Evolutionary conservation across 2,888 invertebrate genomes (phyloP), one percentile per base, ranked within the genome.

Genomic region (Mimumesa dahlbomi): DNA sequence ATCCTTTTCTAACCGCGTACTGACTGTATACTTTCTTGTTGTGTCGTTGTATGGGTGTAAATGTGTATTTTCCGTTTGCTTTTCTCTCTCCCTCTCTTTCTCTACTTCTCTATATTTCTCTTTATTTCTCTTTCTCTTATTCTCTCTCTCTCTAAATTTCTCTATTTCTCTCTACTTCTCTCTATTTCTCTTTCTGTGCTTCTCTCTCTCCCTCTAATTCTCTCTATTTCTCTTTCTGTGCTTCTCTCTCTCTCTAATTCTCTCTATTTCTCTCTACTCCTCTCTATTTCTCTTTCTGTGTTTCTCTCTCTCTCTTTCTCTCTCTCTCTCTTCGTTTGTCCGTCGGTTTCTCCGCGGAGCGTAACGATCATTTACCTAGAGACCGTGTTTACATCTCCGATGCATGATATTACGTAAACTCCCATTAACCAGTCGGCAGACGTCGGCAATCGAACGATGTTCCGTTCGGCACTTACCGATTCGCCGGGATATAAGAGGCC

Each of bases 351-450:
- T 16, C 16, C 31, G 19, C n/a, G 25, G 31, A 21, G 19, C 45
- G 36, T 49, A 43, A 56, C 54, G 46, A 53, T 69, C 56, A 25
- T 29, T 56, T 49, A 38, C 40, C 14, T n/a, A 29, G 19, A 16
- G 19, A 34, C 22, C 21, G 21, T 42, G 50, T 45, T 54, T 58
- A 56, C 52, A 40, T 21, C 53, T 18, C 25, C 42, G 21, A 45
- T 49, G 22, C 40, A 21, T 25, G 40, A 42, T 25, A 31, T 45
- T 76, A 73, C 66, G 73, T 70, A 70, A 77, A 76, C 48, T 40
- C 45, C 43, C 70, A 72, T 72, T 72, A 72, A 56, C 36, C 49
- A 36, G 43, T 16, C 21, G 18, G 38, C 46, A 18, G 58, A 59
- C 48, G n/a, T n/a, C n/a, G 34, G 58, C 54, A 50, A 45, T 61